phyloP scores from a whole-genome alignment of 2,113 vertebrate species.

The Anguilla japonica region DNA sequence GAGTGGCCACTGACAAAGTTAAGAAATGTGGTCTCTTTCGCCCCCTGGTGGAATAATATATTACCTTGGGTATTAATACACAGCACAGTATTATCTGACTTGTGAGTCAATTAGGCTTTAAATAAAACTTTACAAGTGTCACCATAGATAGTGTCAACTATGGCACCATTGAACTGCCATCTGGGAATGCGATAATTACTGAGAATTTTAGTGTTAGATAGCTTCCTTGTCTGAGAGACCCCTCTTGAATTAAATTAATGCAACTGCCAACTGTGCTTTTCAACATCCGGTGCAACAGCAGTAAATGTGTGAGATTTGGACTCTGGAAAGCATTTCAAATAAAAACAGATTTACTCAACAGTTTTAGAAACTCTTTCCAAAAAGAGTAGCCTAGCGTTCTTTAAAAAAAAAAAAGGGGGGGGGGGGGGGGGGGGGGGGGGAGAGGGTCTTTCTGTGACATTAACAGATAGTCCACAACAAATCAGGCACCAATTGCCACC shows the following conservation, averaged over 20 bases:
- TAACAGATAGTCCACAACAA: not conserved
- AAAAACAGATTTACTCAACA: not conserved
- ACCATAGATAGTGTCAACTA: too few relatives aligned
- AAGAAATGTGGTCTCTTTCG: not conserved
- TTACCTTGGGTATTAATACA: not conserved
- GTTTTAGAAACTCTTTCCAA: not conserved
- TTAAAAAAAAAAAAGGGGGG: too few relatives aligned
- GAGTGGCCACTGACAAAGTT: not conserved
- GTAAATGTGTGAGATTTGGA: not conserved
- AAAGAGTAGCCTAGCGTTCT: too few relatives aligned
- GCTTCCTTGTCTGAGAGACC: not conserved
- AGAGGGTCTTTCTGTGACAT: not conserved
- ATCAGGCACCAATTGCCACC: not conserved
- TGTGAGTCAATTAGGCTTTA: too few relatives aligned
- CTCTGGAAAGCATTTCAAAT: not conserved
- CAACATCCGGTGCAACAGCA: not conserved
- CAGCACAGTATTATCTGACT: not conserved
- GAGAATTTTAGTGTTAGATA: not conserved
- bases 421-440: too few relatives aligned
- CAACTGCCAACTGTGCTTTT: not conserved
- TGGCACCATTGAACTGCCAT: not conserved
- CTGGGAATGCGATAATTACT: not conserved
- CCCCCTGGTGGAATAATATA: constrained; percentile 18
- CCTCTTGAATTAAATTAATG: not conserved
- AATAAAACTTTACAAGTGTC: too few relatives aligned